These are phyloP conservation scores for Drosophila sproati DNA, from an alignment of 1,140 invertebrate species.

Conservation along the genomic window DNA sequence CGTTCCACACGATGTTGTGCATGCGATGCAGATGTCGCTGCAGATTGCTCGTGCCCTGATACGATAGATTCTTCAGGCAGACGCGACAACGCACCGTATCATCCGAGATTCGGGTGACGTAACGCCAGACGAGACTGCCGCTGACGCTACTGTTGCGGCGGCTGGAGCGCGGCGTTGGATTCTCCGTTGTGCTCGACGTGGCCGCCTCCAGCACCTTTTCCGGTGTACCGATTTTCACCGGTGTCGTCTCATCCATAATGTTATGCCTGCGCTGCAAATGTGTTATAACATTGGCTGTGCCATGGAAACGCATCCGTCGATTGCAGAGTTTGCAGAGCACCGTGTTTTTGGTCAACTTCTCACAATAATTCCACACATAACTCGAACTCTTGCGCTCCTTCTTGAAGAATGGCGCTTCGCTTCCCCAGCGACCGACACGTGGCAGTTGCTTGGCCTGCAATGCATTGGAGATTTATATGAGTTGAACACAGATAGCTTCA, in stretches of 20 bases:
- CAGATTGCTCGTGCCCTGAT: constrained; percentile 66
- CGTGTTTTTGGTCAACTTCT: constrained; percentile 52
- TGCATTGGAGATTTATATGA: not conserved
- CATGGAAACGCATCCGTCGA: constrained; percentile 63
- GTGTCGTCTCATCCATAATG: constrained; percentile 45
- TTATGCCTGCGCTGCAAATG: constrained; percentile 60
- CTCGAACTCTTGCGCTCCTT: constrained; percentile 58
- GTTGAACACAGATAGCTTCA: not conserved
- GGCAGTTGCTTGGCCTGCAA: constrained; percentile 25
- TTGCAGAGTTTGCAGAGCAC: constrained; percentile 63
- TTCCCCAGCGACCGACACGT: constrained; percentile 5
- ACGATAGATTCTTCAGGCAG: constrained; percentile 61
- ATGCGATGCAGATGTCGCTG: constrained; percentile 67
- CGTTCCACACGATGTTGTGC: constrained; percentile 54
- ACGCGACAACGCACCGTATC: constrained; percentile 57
- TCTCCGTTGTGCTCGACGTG: constrained; percentile 37
- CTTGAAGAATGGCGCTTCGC: constrained; percentile 1
- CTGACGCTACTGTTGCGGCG: constrained; percentile 5
- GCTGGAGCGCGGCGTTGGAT: not conserved
- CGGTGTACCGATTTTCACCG: not conserved
- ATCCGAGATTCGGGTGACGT: constrained; percentile 46
- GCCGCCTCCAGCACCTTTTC: constrained; percentile 32
- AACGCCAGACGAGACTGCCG: constrained; percentile 60
- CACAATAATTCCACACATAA: constrained; percentile 68
- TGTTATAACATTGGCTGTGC: constrained; percentile 72